Evolutionary conservation across 2,888 invertebrate species (phyloP), one percentile per base, ranked within the genome.

Genomic region (Drosophila lutescens): DNA sequence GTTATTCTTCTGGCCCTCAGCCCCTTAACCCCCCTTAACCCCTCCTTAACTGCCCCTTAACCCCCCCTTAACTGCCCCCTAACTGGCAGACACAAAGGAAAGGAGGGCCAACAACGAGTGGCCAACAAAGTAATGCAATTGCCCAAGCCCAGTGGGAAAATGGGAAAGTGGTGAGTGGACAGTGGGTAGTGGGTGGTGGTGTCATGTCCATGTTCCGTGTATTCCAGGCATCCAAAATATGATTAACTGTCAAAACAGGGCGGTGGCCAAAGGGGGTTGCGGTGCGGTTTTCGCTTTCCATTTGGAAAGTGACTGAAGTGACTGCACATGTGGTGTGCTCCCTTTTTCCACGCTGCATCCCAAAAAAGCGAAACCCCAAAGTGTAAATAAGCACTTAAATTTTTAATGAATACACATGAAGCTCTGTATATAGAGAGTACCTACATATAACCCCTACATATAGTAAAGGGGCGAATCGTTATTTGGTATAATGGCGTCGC

Each of bases 371-470:
- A 34, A 12, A 12, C 34, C 34, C 34, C 34, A 74, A 80, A 78
- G 83, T 80, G 79, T 77, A 83, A 80, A 83, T 83, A 76, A 79
- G 77, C 77, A 71, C 80, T 83, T 71, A 69, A 61, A 79, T 80
- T 76, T 76, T 78, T 74, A 78, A 80, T 80, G 76, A 80, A 76
- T 69, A 65, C 76, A 57, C 78, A 72, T 54, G 43, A 43, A 67
- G 51, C 36, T 26, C 2, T 26, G 5, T 26, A 23, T 23, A 26
- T 26, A 26, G 5, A 26, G 26, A 6, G 26, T 26, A 26, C 26
- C 26, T 26, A 26, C 26, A 26, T 6, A 26, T 26, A 26, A 26
- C 5, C 26, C 26, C 26, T 26, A 4, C 26, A 26, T 26, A 26
- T 26, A 26, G 6, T 10, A 26, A 9, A 8, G n/a, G 26, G 13